Conservation (phyloP, 2,888 invertebrate genomes). For the Geophilus truncorum region DNA sequence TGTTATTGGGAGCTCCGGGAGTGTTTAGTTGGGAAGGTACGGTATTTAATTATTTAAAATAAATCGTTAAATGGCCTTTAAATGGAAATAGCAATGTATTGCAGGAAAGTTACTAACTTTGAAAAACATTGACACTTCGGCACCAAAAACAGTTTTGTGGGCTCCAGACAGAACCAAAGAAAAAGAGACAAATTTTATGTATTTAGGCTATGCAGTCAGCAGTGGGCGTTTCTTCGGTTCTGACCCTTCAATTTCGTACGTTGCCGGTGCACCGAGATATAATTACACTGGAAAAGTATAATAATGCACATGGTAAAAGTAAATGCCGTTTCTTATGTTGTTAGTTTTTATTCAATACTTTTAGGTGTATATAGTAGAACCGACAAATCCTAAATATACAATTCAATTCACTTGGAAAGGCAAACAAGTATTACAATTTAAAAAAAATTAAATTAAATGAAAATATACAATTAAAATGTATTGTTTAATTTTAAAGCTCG, state of each 20-base stretch:
- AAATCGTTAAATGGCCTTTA: no score
- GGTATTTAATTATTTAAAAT: no score
- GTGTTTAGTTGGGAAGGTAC: conserved; percentile 1
- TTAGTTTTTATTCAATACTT: no score
- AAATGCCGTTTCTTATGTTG: no score
- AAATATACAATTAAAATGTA: neutral
- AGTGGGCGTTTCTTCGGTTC: neutral
- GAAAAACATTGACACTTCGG: neutral
- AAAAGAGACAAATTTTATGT: neutral
- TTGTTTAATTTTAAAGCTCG: conserved; percentile 14
- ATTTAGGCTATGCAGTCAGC: neutral
- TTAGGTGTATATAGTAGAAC: neutral
- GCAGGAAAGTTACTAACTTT: neutral
- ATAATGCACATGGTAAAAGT: neutral
- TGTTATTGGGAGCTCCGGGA: neutral
- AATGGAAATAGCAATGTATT: no score
- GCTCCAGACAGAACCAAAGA: neutral
- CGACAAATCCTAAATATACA: neutral
- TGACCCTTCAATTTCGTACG: neutral
- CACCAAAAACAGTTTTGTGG: neutral
- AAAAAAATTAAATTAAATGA: neutral
- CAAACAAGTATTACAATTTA: neutral
- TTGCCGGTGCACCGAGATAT: neutral
- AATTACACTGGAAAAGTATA: neutral
- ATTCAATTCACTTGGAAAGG: neutral